A percentile compares a stretch with the other conserved stretches of the same genome.
These are phyloP conservation scores for Poeciliopsis paucimaculata DNA, from an alignment of 2,797 vertebrate genomes.

Conservation along the genomic window DNA sequence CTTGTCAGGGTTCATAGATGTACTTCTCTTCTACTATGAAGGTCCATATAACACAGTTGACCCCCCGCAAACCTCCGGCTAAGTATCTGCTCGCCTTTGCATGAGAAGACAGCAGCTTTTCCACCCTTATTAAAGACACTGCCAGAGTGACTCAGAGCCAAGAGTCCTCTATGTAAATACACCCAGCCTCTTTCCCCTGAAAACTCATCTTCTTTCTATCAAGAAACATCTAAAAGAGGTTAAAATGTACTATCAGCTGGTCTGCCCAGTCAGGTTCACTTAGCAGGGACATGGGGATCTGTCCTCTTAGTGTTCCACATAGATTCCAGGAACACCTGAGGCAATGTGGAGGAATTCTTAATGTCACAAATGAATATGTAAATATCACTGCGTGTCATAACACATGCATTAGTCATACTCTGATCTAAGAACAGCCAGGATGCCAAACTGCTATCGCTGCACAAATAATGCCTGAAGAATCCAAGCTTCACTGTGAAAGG, in stretches of 20 bases:
- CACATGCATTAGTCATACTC: slow-evolving; percentile 66
- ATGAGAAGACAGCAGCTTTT: slow-evolving; percentile 64
- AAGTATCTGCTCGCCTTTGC: slow-evolving; percentile 62
- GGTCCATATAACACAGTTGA: slow-evolving; percentile 51
- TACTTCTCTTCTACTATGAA: neutral
- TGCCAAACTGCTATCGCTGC: slow-evolving; percentile 47
- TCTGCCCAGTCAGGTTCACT: slow-evolving; percentile 60
- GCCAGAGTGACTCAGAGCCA: slow-evolving; percentile 70
- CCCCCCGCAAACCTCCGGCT: slow-evolving; percentile 62
- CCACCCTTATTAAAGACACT: slow-evolving; percentile 68
- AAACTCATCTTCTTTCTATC: slow-evolving; percentile 45
- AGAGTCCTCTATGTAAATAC: slow-evolving; percentile 51
- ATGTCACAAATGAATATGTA: slow-evolving; percentile 79
- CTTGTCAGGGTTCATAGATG: slow-evolving; percentile 45
- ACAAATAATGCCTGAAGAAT: slow-evolving; percentile 44
- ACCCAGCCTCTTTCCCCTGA: slow-evolving; percentile 49
- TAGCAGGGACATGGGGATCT: slow-evolving; percentile 47
- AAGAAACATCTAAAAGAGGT: slow-evolving; percentile 63
- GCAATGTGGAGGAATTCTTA: slow-evolving; percentile 60
- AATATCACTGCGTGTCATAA: slow-evolving; percentile 77
- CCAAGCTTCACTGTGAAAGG: slow-evolving; percentile 14
- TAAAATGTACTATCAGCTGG: slow-evolving; percentile 57
- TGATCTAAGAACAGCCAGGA: slow-evolving; percentile 51
- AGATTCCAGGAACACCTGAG: slow-evolving; percentile 59
- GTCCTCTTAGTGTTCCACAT: slow-evolving; percentile 35